phyloP scores from a whole-genome alignment of 2,888 invertebrate species.

The Anoplius nigerrimus region DNA sequence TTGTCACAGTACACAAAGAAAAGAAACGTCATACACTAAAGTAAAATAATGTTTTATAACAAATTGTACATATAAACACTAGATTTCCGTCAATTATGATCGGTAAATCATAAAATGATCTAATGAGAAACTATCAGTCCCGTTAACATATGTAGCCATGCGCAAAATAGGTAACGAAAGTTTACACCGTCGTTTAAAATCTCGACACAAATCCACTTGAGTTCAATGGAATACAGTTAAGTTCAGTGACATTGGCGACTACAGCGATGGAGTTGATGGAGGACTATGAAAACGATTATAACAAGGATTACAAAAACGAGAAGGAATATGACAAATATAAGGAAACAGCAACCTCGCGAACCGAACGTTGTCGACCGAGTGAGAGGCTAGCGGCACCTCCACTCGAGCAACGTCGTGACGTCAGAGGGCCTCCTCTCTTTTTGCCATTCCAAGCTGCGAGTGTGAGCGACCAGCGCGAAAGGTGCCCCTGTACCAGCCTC shows the following conservation, averaged over 20 bases:
- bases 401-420: conserved; percentile 66
- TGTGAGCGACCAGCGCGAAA: conserved; percentile 47
- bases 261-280: too few species aligned
- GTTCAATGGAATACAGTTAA: too few species aligned
- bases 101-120: background rate
- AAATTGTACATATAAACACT: background rate
- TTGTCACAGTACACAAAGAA: conserved; percentile 34
- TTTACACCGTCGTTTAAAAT: too few species aligned
- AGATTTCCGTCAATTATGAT: background rate
- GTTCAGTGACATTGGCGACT: background rate
- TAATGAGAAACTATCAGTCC: background rate
- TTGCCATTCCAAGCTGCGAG: conserved; percentile 52
- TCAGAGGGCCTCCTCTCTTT: conserved; percentile 61
- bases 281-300: too few species aligned
- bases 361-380: conserved; percentile 69
- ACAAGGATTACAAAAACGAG: background rate
- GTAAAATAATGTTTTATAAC: conserved; percentile 19
- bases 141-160: too few species aligned
- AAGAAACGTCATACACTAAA: background rate
- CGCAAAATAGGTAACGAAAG: too few species aligned
- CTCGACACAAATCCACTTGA: too few species aligned
- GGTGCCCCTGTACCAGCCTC: conserved; percentile 46
- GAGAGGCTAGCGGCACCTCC: conserved; percentile 70
- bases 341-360: conserved; percentile 54
- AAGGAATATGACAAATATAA: conserved; percentile 12